Percentiles rank a stretch among this genome's conserved stretches.
These are phyloP conservation scores for Nymphalis c-album DNA, from an alignment of 2,888 invertebrate genomes.

Conservation along the genomic window DNA sequence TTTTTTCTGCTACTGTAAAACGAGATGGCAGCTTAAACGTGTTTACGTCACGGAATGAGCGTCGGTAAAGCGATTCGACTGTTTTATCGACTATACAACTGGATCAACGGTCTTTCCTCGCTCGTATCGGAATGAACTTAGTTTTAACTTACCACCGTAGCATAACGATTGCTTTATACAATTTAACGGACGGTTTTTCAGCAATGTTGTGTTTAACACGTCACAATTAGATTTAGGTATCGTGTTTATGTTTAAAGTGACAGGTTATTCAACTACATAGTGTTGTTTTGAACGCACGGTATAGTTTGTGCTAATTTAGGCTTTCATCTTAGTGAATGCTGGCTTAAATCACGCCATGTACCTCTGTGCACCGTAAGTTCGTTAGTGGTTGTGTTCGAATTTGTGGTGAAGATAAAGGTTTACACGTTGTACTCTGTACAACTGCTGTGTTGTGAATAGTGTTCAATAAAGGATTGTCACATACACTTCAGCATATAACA, in stretches of 20 bases:
- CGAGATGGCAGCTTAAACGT: conserved; percentile 48
- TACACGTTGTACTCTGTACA: conserved; percentile 59
- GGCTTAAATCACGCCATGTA: conserved; percentile 73
- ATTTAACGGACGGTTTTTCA: conserved; percentile 60
- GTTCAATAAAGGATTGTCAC: conserved; percentile 65
- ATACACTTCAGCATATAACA: conserved; percentile 59
- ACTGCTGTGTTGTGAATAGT: conserved; percentile 60
- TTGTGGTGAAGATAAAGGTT: conserved; percentile 58
- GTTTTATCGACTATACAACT: conserved; percentile 73
- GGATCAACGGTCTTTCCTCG: conserved; percentile 80
- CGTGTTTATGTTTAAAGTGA: conserved; percentile 55
- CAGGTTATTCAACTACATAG: conserved; percentile 48
- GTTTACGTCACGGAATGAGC: conserved; percentile 44
- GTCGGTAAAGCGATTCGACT: conserved; percentile 72
- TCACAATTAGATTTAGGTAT: conserved; percentile 50
- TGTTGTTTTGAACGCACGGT: conserved; percentile 49
- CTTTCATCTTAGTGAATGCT: conserved; percentile 69
- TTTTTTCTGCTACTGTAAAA: conserved; percentile 44
- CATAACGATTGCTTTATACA: conserved; percentile 65
- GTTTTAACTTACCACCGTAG: conserved; percentile 74
- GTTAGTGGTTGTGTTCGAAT: conserved; percentile 78
- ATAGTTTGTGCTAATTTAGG: conserved; percentile 54
- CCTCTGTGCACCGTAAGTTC: conserved; percentile 69
- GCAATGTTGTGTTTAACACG: conserved; percentile 67
- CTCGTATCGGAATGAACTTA: conserved; percentile 74